Conservation (phyloP, 2,113 vertebrate species). For the Tachuris rubrigastra region DNA sequence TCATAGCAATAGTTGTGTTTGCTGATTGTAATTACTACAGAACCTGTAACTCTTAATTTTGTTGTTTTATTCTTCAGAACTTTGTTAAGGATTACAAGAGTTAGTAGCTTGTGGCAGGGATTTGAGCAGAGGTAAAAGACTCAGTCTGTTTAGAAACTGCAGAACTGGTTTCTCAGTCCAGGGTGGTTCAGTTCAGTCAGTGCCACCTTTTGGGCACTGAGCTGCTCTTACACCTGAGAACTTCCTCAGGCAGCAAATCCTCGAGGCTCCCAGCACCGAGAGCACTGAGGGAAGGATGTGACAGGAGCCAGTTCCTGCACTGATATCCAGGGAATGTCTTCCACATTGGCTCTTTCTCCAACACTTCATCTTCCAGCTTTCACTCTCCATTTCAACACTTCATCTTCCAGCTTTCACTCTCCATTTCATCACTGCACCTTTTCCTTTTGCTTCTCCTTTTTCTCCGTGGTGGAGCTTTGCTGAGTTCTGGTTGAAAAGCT, state of each 20-base stretch:
- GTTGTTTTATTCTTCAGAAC: neutral
- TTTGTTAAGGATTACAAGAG: neutral
- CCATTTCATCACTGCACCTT: neutral
- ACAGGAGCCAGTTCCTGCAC: neutral
- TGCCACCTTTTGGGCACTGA: neutral
- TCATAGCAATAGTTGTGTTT: neutral
- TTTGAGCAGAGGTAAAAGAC: neutral
- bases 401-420: neutral
- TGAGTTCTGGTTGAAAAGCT: conserved; percentile 15
- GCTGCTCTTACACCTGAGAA: neutral
- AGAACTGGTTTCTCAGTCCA: neutral
- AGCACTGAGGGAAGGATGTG: neutral
- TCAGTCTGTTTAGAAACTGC: neutral
- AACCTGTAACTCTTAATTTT: neutral
- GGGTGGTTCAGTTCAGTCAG: neutral
- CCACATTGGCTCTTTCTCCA: neutral
- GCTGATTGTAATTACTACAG: neutral
- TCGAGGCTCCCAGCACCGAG: neutral
- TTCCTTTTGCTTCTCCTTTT: neutral
- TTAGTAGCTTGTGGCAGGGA: neutral
- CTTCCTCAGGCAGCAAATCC: neutral
- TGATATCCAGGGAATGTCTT: neutral
- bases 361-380: neutral
- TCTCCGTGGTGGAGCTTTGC: neutral
- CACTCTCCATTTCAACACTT: neutral